Conservation (phyloP, 2,888 invertebrate species). For the Nineta flava region DNA sequence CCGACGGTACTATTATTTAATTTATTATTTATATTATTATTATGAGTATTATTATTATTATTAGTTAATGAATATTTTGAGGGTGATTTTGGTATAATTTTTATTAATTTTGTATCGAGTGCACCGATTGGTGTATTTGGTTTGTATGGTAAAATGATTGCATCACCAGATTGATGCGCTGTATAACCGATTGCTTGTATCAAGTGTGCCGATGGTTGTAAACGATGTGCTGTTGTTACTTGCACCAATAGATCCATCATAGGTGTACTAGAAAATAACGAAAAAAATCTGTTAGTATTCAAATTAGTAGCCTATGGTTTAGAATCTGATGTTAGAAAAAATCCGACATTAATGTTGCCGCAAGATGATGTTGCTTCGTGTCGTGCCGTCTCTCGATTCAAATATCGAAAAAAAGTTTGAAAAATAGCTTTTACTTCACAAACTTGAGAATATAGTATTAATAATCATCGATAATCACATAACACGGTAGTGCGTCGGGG, state of each 20-base stretch:
- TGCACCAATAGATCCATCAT: conserved; percentile 66
- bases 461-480: too few relatives aligned
- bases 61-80: background rate
- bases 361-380: too few relatives aligned
- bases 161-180: conserved; percentile 16
- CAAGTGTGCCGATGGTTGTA: conserved; percentile 48
- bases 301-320: background rate
- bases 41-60: background rate
- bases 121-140: conserved; percentile 57
- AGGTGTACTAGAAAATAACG: conserved; percentile 41
- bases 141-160: conserved; percentile 46
- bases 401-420: too few relatives aligned
- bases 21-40: too few relatives aligned
- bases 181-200: conserved; percentile 42
- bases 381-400: too few relatives aligned
- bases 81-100: conserved; percentile 22
- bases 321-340: too few relatives aligned
- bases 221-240: conserved; percentile 48
- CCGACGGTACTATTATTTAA: too few relatives aligned
- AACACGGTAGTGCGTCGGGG: too few relatives aligned
- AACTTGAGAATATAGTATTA: too few relatives aligned
- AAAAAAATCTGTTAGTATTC: background rate
- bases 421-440: too few relatives aligned
- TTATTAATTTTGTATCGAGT: conserved; percentile 31
- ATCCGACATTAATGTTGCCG: too few relatives aligned